Evolutionary conservation across 2,888 invertebrate species (phyloP), one percentile per base, ranked within the genome.

Genomic region (Drosophila pegasa): DNA sequence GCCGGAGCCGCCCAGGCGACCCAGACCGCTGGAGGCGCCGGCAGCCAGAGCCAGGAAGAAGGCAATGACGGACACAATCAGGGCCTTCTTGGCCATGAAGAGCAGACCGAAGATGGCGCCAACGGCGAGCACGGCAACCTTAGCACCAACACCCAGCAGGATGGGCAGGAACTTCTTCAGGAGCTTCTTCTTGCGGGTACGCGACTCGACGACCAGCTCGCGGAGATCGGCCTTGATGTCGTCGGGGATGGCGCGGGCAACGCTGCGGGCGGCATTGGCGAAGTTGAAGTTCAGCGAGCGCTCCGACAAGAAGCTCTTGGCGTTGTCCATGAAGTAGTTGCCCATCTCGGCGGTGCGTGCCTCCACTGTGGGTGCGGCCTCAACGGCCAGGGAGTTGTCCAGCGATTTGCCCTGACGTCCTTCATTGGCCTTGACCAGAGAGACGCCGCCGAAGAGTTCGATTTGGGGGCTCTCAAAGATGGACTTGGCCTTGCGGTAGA

Each of bases 81-180:
- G 92, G 55, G 95, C 95, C 88, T 95, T 95, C 92, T 95, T 95
- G 78, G 95, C 95, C 80, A 95, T 90, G 70, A 95, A 90, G 47
- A 93, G 93, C 72, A 94, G 93, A 51, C 93, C 94, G 88, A 95
- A 93, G 91, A 94, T 93, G 25, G 93, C 92, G 54, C 94, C 91
- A 45, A 93, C 92, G 38, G 93, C 93, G 61, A 95, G 90, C 3
- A 93, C 91, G 45, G 93, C 94, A 71, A 94, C 89, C 89, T 95
- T 95, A 81, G 94, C 92, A 90, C 94, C 94, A 50, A 94, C 92
- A 29, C 93, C 94, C 79, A 94, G 87, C 65, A 95, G 88, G 61
- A 95, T 91, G 20, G 95, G 94, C 71, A 94, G 86, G 47, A 95
- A 87, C 77, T 93, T 92, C 88, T 93, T 93, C 75, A 94, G 64